phyloP scores from a whole-genome alignment of 2,888 invertebrate species.

The Volucella inflata region DNA sequence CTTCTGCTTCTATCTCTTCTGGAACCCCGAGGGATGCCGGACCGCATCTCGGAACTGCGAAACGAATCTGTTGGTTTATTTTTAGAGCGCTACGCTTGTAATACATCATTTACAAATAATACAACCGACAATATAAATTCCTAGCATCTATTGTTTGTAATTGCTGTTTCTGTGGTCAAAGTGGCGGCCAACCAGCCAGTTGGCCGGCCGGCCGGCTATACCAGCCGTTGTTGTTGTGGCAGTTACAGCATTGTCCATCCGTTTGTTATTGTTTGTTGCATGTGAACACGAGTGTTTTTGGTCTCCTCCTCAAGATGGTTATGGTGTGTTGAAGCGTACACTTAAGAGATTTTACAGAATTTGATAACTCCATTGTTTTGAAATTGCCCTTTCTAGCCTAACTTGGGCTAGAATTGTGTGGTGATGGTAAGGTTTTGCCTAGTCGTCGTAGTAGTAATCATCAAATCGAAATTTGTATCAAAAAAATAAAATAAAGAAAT shows the following conservation, averaged over 20 bases:
- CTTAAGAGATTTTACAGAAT: conserved; percentile 72
- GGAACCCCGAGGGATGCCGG: conserved; percentile 67
- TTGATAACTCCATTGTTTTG: conserved; percentile 75
- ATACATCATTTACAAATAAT: conserved; percentile 77
- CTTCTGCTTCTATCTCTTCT: conserved; percentile 36
- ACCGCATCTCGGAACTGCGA: conserved; percentile 62
- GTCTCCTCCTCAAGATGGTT: conserved; percentile 7
- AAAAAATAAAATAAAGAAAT: not conserved
- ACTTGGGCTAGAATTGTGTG: not conserved
- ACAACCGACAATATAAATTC: conserved; percentile 76
- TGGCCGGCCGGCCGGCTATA: conserved; percentile 7
- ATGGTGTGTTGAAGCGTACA: conserved; percentile 67
- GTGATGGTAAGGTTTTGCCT: not conserved
- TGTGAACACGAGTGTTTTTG: conserved; percentile 69
- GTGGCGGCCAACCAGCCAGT: not conserved
- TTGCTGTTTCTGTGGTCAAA: conserved; percentile 59
- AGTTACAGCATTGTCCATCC: conserved; percentile 44
- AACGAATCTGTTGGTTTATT: conserved; percentile 72
- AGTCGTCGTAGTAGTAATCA: conserved; percentile 15
- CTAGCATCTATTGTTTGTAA: conserved; percentile 75
- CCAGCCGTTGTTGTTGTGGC: conserved; percentile 39
- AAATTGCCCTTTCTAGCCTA: conserved; percentile 21
- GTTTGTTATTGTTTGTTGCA: conserved; percentile 57
- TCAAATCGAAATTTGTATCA: conserved; percentile 8
- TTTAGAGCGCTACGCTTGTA: conserved; percentile 76